Conservation (phyloP, 1,140 invertebrate genomes). For the Spodoptera frugiperda region DNA sequence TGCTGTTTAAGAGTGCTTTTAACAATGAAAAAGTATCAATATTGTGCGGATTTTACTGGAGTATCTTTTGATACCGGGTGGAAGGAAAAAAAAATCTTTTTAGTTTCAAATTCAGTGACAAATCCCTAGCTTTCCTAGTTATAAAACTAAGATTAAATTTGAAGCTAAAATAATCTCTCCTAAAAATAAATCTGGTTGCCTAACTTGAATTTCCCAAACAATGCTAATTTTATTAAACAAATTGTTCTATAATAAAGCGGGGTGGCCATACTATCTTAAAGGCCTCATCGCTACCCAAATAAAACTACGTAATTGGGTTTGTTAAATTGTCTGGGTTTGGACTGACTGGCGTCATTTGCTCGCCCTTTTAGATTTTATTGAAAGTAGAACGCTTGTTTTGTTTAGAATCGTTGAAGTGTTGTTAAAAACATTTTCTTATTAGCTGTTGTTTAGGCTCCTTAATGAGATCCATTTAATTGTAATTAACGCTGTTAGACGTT, state of each 20-base stretch:
- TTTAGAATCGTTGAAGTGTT: slow-evolving; percentile 48
- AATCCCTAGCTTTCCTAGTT: no score
- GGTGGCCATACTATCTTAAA: slow-evolving; percentile 26
- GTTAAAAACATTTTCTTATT: slow-evolving; percentile 48
- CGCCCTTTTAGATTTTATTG: slow-evolving; percentile 52
- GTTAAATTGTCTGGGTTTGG: slow-evolving; percentile 63
- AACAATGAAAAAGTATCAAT: slow-evolving; percentile 1
- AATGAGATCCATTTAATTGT: slow-evolving; percentile 43
- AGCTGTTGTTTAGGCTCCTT: slow-evolving; percentile 42
- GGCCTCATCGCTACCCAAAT: slow-evolving; percentile 52
- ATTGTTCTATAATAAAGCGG: slow-evolving; percentile 25
- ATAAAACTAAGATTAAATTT: neutral
- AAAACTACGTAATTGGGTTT: slow-evolving; percentile 67
- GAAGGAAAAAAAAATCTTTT: no score
- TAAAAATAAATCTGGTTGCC: neutral
- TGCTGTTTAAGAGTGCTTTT: neutral
- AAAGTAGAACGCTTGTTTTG: slow-evolving; percentile 48
- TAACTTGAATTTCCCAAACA: slow-evolving; percentile 18
- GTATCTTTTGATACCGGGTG: no score
- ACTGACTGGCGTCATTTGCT: slow-evolving; percentile 60
- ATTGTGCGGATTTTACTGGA: no score
- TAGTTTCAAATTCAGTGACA: no score
- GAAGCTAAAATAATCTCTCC: neutral
- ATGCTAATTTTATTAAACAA: slow-evolving; percentile 29
- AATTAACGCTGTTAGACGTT: slow-evolving; percentile 34